Percentiles rank a stretch among this genome's conserved stretches.
Evolutionary conservation across 2,113 vertebrate genomes (phyloP).

Genomic region (Plecturocebus donacophilus): DNA sequence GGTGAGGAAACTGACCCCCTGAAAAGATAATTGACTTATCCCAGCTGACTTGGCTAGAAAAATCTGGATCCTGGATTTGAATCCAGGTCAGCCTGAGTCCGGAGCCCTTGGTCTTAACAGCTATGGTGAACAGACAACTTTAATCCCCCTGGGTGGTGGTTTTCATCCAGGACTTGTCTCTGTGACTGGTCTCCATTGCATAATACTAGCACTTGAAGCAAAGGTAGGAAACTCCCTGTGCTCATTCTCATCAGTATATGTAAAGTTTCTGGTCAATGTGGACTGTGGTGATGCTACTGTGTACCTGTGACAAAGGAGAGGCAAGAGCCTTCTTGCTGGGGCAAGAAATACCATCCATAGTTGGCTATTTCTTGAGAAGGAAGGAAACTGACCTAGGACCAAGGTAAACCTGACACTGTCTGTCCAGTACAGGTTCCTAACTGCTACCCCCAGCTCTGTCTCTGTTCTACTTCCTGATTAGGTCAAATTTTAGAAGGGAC

Average conservation of each 20-base stretch:
- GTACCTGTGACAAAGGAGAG: neutral
- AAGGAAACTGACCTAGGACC: neutral
- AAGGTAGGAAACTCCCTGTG: neutral
- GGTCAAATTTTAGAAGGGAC: neutral
- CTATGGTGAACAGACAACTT: neutral
- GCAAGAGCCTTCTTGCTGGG: neutral
- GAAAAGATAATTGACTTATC: neutral
- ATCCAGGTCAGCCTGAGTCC: neutral
- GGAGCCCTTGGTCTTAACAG: neutral
- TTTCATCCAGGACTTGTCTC: neutral
- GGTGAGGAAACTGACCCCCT: neutral
- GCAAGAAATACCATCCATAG: neutral
- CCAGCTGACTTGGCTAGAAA: conserved; percentile 6
- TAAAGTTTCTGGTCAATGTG: neutral
- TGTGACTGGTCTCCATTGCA: neutral
- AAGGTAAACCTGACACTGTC: neutral
- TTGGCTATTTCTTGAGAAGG: neutral
- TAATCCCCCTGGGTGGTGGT: neutral
- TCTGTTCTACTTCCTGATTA: neutral
- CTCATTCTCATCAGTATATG: neutral
- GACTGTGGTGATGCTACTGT: neutral
- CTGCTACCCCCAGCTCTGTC: neutral
- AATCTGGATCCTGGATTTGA: conserved; percentile 9
- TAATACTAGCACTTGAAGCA: neutral
- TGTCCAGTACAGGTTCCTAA: neutral